phyloP scores from a whole-genome alignment of 2,113 vertebrate genomes.

The Dipodomys spectabilis region DNA sequence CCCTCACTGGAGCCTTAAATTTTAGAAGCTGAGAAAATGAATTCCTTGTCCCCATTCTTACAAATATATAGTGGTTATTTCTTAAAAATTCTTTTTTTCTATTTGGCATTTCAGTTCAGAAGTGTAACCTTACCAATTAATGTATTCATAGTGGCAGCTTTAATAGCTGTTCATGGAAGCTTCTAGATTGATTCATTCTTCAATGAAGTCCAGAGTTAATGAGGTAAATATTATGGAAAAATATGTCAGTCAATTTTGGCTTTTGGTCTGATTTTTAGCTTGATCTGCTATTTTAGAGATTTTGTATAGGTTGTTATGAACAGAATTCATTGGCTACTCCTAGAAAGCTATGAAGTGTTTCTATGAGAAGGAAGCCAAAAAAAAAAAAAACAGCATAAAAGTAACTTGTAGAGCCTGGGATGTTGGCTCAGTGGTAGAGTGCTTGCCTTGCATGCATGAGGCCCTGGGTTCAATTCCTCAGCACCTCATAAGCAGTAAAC shows the following conservation, averaged over 20 bases:
- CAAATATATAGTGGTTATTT: constrained; percentile 28
- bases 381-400: too few species aligned
- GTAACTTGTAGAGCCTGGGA: too few species aligned
- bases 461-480: too few species aligned
- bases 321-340: constrained; percentile 36
- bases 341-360: constrained; percentile 13
- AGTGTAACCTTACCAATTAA: constrained; percentile 59
- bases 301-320: constrained; percentile 8
- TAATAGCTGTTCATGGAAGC: constrained; percentile 39
- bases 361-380: constrained; percentile 4
- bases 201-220: constrained; percentile 67
- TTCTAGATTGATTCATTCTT: constrained; percentile 68
- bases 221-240: constrained; percentile 67
- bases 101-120: constrained; percentile 50
- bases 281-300: constrained; percentile 44
- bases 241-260: constrained; percentile 52
- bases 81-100: background rate
- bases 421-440: too few species aligned
- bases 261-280: constrained; percentile 62
- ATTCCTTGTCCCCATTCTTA: background rate
- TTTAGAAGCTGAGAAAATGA: constrained; percentile 35
- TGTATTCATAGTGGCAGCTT: constrained; percentile 23
- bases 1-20: background rate
- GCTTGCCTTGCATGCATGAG: too few species aligned
- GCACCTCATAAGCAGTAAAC: too few species aligned